Evolutionary conservation across 2,888 invertebrate genomes (phyloP).

Genomic region (Acleris holmiana): DNA sequence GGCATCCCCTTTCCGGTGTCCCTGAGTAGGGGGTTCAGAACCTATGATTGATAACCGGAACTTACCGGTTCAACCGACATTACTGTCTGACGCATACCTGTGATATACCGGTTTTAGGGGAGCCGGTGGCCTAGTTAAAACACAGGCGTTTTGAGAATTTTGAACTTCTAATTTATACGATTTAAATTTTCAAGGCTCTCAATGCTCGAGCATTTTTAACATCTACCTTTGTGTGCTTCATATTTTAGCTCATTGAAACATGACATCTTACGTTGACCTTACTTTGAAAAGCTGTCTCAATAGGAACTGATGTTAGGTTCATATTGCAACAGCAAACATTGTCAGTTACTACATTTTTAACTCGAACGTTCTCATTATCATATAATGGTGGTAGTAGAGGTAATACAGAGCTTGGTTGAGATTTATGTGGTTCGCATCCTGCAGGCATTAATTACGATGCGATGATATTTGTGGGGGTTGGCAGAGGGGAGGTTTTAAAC

Average conservation of each 20-base stretch:
- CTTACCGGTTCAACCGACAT: conserved; percentile 24
- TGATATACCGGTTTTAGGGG: conserved; percentile 29
- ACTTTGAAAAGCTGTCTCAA: too few relatives aligned
- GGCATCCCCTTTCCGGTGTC: neutral
- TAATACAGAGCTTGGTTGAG: conserved; percentile 45
- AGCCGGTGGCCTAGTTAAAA: neutral
- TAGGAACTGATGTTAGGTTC: too few relatives aligned
- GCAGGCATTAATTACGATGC: conserved; percentile 62
- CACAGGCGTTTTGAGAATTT: neutral
- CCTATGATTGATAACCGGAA: conserved; percentile 37
- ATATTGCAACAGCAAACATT: neutral
- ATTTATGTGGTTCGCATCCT: conserved; percentile 61
- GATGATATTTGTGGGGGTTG: conserved; percentile 10
- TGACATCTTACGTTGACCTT: too few relatives aligned
- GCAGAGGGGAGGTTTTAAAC: neutral
- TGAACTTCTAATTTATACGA: too few relatives aligned
- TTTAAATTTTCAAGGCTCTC: too few relatives aligned
- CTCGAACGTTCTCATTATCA: neutral
- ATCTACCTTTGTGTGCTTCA: too few relatives aligned
- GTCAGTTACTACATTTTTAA: neutral
- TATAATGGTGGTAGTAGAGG: conserved; percentile 14
- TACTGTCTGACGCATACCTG: conserved; percentile 26
- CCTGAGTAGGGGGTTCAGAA: conserved; percentile 1
- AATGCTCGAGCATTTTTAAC: too few relatives aligned
- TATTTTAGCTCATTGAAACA: too few relatives aligned